phyloP scores from a whole-genome alignment of 2,113 vertebrate genomes.

The Gallinago jamesoni region DNA sequence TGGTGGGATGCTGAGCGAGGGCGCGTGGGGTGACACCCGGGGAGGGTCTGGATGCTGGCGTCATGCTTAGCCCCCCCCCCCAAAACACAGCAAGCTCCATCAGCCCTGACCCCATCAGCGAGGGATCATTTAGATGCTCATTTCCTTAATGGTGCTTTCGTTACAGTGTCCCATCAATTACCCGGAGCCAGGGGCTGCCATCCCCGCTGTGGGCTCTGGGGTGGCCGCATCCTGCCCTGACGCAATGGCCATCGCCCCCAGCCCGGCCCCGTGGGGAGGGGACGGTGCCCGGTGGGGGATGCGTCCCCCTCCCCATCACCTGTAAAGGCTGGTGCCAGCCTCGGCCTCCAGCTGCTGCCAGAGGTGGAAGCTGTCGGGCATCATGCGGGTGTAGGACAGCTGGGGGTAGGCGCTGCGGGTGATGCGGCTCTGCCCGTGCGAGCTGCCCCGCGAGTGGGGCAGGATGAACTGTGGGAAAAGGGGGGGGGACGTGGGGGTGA shows the following conservation, averaged over 20 bases:
- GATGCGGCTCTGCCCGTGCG: constrained; percentile 91
- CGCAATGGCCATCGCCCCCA: not conserved
- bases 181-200: not conserved
- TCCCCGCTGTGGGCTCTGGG: not conserved
- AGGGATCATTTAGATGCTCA: not conserved
- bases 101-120: not conserved
- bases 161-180: not conserved
- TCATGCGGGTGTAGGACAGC: constrained; percentile 82
- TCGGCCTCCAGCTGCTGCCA: constrained; percentile 86
- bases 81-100: rapidly evolving
- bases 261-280: rapidly evolving
- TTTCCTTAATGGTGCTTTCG: not conserved
- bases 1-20: not conserved
- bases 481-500: not conserved
- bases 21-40: rapidly evolving
- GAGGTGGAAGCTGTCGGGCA: constrained; percentile 82
- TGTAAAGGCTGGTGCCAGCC: constrained; percentile 76
- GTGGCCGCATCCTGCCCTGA: not conserved
- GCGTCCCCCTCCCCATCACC: constrained; percentile 61
- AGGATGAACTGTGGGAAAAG: constrained; percentile 78
- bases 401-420: constrained; percentile 83
- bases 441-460: constrained; percentile 91
- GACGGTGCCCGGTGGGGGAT: rapidly evolving
- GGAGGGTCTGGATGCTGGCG: rapidly evolving
- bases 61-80: rapidly evolving